These are phyloP conservation scores for Branchellion lobata DNA, from an alignment of 2,888 invertebrate species.

Conservation along the genomic window DNA sequence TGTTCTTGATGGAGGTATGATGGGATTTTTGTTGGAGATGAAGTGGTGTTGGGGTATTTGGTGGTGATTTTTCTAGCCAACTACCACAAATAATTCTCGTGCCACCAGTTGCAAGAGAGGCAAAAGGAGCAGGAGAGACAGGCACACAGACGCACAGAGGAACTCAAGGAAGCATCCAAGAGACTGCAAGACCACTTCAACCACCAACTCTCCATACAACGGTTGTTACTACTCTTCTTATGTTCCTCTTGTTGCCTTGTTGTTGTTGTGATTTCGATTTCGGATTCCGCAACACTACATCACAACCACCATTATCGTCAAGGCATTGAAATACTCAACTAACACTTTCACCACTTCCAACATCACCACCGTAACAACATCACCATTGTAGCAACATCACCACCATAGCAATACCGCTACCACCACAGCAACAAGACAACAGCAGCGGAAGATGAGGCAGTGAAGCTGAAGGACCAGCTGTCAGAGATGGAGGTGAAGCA, in stretches of 20 bases:
- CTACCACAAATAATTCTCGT: too few species aligned
- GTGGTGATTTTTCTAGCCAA: too few species aligned
- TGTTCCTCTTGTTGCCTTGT: not conserved
- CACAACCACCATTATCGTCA: too few species aligned
- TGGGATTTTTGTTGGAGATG: too few species aligned
- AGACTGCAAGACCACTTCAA: slow-evolving; percentile 62
- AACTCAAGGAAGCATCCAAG: slow-evolving; percentile 62
- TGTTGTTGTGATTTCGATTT: not conserved
- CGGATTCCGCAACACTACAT: not conserved
- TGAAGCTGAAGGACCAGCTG: slow-evolving; percentile 59
- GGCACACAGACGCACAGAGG: slow-evolving; percentile 60
- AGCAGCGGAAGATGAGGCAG: slow-evolving; percentile 58
- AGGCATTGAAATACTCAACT: not conserved
- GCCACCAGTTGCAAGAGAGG: slow-evolving; percentile 58
- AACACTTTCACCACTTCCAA: too few species aligned
- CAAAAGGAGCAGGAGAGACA: slow-evolving; percentile 59
- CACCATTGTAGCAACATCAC: slow-evolving; percentile 62
- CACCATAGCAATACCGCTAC: slow-evolving; percentile 59
- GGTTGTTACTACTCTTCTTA: slow-evolving; percentile 55
- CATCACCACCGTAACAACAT: slow-evolving; percentile 60
- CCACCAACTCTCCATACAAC: slow-evolving; percentile 61
- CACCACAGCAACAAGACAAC: slow-evolving; percentile 55
- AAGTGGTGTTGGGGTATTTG: too few species aligned
- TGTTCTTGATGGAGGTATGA: too few species aligned
- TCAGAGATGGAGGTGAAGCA: slow-evolving; percentile 58